Evolutionary conservation across 2,113 vertebrate species (phyloP), one percentile per base, ranked within the genome.

Genomic region (Hippocampus mohnikei): DNA sequence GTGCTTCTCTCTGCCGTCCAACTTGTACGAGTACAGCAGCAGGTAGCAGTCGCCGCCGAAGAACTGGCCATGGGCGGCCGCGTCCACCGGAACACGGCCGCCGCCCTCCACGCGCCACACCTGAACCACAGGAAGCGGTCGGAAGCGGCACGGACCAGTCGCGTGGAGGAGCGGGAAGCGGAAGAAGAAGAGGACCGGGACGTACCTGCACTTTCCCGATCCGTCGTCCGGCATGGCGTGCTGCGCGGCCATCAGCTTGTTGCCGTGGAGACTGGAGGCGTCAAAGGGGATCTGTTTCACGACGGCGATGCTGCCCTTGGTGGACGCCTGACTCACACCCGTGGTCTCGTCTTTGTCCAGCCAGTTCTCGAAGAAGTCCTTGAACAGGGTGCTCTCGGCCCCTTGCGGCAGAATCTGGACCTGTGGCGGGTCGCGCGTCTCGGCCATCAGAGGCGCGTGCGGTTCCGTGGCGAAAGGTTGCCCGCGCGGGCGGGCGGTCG

Each of bases 11-110:
- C 37, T 81, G 59, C 81, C 20, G 53, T 76, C 87, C 0, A 13
- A 2, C 0, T 68, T 77, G 80, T 93, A 94, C 50, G 83, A 70
- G 87, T 94, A 94, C 58, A 85, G 84, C 66, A 94, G 75, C 84
- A 94, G 78, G 81, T 94, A 94, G 66, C 92, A 92, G 88, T 93
- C 92, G 37, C 92, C 93, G 71, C 93, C 93, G 65, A 71, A 92
- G 82, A 94, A 93, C 37, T 93, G 89, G 16, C 92, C 92, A 11
- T 91, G 76, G 15, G 16, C 77, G 59, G 87, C 84, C 5, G 78
- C 46, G 5, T 93, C 86, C 67, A 93, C 87, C 0, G 67, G 50
- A 2, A 81, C 83, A 70, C 84, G 91, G 0, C 84, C 78, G 0
- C 77, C 59, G 12, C 68, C 83, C 64, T 94, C 93, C 64, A 94